These are phyloP conservation scores for Rhinogobius similis DNA, from an alignment of 2,113 vertebrate genomes.

Conservation along the genomic window DNA sequence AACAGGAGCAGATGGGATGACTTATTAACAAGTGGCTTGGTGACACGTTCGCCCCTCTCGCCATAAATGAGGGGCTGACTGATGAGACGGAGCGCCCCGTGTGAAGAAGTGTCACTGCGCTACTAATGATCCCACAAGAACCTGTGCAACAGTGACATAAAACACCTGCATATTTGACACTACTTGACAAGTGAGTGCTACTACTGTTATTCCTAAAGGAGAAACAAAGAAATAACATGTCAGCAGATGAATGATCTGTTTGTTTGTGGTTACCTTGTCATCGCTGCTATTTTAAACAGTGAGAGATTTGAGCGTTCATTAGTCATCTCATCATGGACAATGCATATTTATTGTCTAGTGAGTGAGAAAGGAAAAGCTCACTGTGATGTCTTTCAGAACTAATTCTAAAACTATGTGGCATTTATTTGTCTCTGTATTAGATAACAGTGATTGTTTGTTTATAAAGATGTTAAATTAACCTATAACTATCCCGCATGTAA, in stretches of 20 bases:
- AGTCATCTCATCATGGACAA: neutral
- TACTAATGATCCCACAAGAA: slow-evolving; percentile 52
- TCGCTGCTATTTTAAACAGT: neutral
- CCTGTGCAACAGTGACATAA: slow-evolving; percentile 30
- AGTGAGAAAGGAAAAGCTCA: neutral
- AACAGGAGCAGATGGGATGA: slow-evolving; percentile 74
- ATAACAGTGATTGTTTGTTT: too few species aligned
- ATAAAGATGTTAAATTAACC: too few species aligned
- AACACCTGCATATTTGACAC: slow-evolving; percentile 17
- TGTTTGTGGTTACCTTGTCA: neutral
- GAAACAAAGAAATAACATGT: neutral
- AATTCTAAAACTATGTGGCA: neutral
- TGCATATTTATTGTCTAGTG: neutral
- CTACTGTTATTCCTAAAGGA: neutral
- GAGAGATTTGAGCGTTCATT: neutral
- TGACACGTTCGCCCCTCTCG: slow-evolving; percentile 64
- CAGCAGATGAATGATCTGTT: neutral
- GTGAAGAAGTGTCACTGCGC: slow-evolving; percentile 44
- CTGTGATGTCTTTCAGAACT: neutral
- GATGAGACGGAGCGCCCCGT: slow-evolving; percentile 59
- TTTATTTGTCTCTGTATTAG: neutral
- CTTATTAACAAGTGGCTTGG: slow-evolving; percentile 73
- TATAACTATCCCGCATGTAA: too few species aligned
- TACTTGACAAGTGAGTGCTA: neutral
- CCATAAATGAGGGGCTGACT: slow-evolving; percentile 71